Percentiles rank a stretch among this genome's conserved stretches.
Conservation (phyloP, 2,113 vertebrate species). For the Hystrix brachyura region DNA sequence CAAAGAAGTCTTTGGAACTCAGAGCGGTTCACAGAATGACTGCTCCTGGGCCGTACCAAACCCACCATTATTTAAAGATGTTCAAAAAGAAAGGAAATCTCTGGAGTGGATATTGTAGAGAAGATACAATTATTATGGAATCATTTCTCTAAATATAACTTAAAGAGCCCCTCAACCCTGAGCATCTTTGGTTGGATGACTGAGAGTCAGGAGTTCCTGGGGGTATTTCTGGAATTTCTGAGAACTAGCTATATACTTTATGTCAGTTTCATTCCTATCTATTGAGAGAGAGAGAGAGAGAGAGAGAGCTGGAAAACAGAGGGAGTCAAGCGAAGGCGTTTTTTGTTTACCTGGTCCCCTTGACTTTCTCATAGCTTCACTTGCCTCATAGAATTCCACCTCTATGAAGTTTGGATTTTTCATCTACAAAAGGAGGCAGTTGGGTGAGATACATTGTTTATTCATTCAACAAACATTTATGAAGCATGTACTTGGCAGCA, state of each 20-base stretch:
- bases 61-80: conserved; percentile 31
- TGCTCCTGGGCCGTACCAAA: not conserved
- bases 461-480: not conserved
- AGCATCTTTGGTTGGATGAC: not conserved
- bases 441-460: not conserved
- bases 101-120: not conserved
- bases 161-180: not conserved
- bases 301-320: not conserved
- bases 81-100: not conserved
- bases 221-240: not conserved
- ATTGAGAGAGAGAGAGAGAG: not conserved
- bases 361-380: not conserved
- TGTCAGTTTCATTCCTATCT: not conserved
- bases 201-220: not conserved
- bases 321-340: not conserved
- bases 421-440: not conserved
- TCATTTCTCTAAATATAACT: not conserved
- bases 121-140: not conserved
- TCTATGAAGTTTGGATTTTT: not conserved
- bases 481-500: not conserved
- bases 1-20: not conserved
- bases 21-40: not conserved
- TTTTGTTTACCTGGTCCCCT: not conserved
- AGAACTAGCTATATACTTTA: not conserved
- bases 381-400: not conserved